Percentiles rank a stretch among this genome's conserved stretches.
Conservation (phyloP, 2,888 invertebrate genomes). For the Plagiodera versicolora region DNA sequence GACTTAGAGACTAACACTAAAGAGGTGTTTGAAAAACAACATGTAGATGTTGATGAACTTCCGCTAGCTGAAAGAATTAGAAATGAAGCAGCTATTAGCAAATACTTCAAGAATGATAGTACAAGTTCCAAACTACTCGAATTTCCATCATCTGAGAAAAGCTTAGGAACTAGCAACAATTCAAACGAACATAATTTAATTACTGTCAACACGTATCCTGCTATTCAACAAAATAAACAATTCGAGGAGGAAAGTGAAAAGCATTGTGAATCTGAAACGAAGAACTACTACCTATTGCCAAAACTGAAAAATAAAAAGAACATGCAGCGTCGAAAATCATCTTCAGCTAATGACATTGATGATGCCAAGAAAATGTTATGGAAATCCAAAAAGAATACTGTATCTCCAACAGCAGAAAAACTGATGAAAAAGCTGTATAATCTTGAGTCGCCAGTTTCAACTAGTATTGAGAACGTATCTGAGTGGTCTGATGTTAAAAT, state of each 20-base stretch:
- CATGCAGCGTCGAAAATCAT: conserved; percentile 1
- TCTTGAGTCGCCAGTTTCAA: not conserved
- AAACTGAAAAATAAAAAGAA: conserved; percentile 6
- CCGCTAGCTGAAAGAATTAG: conserved; percentile 10
- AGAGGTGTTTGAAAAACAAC: not conserved
- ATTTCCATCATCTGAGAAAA: not conserved
- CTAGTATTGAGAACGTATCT: not conserved
- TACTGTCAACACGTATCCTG: no score
- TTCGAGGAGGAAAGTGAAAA: not conserved
- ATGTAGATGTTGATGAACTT: conserved; percentile 5
- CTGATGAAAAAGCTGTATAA: conserved; percentile 9
- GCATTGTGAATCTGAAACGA: not conserved
- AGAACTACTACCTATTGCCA: not conserved
- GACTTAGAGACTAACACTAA: not conserved
- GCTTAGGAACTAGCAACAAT: not conserved
- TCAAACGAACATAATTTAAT: not conserved
- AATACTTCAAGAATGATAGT: not conserved
- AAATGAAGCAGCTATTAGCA: not conserved
- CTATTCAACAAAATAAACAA: no score
- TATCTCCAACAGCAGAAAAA: conserved; percentile 8
- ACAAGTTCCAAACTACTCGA: no score
- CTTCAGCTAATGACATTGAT: not conserved
- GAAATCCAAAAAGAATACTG: conserved; percentile 11
- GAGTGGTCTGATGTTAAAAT: not conserved
- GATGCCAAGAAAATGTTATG: not conserved